Evolutionary conservation across 1,140 invertebrate species (phyloP).

Genomic region (Apis florea): DNA sequence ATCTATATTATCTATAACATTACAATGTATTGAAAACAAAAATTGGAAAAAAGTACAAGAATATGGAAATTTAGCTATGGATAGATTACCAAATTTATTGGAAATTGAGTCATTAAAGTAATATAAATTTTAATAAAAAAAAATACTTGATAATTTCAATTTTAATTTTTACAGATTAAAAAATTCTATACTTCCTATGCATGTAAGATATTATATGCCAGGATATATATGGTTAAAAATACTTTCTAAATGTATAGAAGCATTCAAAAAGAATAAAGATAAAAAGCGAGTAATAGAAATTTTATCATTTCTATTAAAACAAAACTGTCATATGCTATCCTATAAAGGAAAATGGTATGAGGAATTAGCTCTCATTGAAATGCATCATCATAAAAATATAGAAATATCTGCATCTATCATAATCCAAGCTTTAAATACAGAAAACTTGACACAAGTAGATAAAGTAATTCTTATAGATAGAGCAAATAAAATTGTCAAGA

Average conservation of each 20-base stretch:
- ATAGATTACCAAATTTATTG: conserved; percentile 24
- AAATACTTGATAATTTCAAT: background rate
- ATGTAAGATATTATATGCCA: conserved; percentile 68
- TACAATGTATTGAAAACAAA: conserved; percentile 59
- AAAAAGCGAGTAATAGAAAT: conserved; percentile 55
- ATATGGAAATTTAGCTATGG: conserved; percentile 53
- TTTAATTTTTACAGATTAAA: conserved; percentile 42
- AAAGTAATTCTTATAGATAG: conserved; percentile 58
- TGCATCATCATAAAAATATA: conserved; percentile 68
- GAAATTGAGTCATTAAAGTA: conserved; percentile 10
- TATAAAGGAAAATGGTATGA: conserved; percentile 67
- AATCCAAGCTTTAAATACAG: conserved; percentile 57
- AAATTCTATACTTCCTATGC: conserved; percentile 60
- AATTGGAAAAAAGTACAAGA: conserved; percentile 63
- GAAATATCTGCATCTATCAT: conserved; percentile 59
- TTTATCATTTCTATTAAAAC: conserved; percentile 65
- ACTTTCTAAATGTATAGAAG: conserved; percentile 67
- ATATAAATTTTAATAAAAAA: background rate
- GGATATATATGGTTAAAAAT: conserved; percentile 73
- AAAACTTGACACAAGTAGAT: conserved; percentile 63
- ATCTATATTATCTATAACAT: conserved; percentile 37
- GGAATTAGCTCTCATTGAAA: conserved; percentile 73
- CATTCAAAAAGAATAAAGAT: conserved; percentile 72
- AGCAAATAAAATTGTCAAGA: conserved; percentile 62
- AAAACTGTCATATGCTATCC: conserved; percentile 57